Conservation (phyloP, 2,888 invertebrate genomes). For the Frankliniella intonsa region DNA sequence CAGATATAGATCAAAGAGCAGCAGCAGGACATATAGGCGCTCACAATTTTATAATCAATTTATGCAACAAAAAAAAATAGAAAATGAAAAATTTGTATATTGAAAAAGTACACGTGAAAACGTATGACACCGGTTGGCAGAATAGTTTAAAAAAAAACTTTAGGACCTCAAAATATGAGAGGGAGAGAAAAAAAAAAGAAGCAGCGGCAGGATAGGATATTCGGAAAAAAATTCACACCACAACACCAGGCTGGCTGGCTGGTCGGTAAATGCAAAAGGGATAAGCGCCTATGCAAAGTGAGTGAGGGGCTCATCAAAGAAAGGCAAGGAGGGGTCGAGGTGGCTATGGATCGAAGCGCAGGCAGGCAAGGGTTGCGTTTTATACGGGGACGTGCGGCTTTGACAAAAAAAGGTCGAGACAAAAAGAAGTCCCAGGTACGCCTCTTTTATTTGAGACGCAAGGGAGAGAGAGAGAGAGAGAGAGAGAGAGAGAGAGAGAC, state of each 20-base stretch:
- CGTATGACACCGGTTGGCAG: no score
- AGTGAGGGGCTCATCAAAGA: slow-evolving; percentile 6
- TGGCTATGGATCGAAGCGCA: background rate
- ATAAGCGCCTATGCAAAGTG: background rate
- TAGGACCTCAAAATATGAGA: background rate
- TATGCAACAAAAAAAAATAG: no score
- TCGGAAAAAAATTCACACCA: slow-evolving; percentile 4
- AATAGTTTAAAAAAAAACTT: no score
- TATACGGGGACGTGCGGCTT: background rate
- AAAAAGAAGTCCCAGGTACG: slow-evolving; percentile 22
- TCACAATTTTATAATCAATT: no score
- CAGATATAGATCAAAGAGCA: no score
- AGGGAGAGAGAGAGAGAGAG: no score
- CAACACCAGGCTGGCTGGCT: background rate
- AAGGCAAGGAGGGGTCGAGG: background rate
- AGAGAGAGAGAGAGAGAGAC: no score
- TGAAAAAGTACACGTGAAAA: no score
- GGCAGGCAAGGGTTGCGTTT: background rate
- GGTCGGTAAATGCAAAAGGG: no score
- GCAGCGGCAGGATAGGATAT: background rate
- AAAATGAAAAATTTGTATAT: no score
- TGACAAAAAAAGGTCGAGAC: slow-evolving; percentile 12
- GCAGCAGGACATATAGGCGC: no score
- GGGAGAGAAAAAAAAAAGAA: background rate
- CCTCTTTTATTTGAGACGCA: background rate